Conservation (phyloP, 2,797 vertebrate genomes). For the Gallirallus australis region DNA sequence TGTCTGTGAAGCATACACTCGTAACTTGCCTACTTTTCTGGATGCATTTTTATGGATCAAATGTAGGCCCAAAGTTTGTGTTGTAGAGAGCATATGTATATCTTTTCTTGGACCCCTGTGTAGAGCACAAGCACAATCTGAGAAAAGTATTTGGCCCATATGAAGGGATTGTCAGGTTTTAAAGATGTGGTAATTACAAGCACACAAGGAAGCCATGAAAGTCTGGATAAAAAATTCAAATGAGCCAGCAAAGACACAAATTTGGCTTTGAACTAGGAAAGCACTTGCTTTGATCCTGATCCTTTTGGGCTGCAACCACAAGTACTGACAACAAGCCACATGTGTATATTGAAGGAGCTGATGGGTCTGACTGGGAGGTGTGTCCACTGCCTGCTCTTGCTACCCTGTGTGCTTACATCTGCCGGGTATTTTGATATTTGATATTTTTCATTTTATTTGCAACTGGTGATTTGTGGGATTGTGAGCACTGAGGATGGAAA, state of each 20-base stretch:
- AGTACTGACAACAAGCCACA: slow-evolving; percentile 68
- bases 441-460: not conserved
- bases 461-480: not conserved
- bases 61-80: slow-evolving; percentile 59
- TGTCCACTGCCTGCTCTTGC: slow-evolving; percentile 28
- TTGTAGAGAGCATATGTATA: slow-evolving; percentile 51
- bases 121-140: slow-evolving; percentile 42
- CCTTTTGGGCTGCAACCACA: slow-evolving; percentile 66
- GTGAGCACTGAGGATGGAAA: not conserved
- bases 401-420: not conserved
- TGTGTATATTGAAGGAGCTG: slow-evolving; percentile 46
- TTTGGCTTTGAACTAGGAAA: slow-evolving; percentile 73
- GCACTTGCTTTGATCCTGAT: slow-evolving; percentile 72
- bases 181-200: slow-evolving; percentile 73
- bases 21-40: slow-evolving; percentile 28
- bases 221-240: slow-evolving; percentile 70
- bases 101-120: slow-evolving; percentile 61
- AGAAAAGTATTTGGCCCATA: slow-evolving; percentile 68
- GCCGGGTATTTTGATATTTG: not conserved
- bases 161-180: slow-evolving; percentile 71
- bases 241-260: slow-evolving; percentile 73
- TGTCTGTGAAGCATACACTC: not conserved
- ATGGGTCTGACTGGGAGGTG: slow-evolving; percentile 5
- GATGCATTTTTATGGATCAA: slow-evolving; percentile 45
- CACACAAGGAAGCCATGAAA: slow-evolving; percentile 68